Conservation (phyloP, 2,113 vertebrate genomes). For the Sinocyclocheilus grahami region DNA sequence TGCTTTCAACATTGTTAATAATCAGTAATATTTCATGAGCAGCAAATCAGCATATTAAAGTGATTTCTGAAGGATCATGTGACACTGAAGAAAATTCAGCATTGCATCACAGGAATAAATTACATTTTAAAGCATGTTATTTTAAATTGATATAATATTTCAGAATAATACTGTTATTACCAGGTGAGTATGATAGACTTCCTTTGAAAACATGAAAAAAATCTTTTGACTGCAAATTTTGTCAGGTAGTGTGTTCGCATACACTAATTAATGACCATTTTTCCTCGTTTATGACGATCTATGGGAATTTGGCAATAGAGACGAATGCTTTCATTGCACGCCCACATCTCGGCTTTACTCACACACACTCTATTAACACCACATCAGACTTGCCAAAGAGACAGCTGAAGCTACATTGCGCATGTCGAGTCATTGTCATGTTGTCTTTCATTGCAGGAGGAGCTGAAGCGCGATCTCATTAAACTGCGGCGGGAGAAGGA, state of each 20-base stretch:
- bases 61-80: not conserved
- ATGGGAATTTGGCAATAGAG: not conserved
- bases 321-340: not conserved
- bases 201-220: too few relatives aligned
- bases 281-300: not conserved
- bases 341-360: not conserved
- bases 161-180: not conserved
- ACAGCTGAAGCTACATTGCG: not conserved
- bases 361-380: not conserved
- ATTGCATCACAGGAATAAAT: not conserved
- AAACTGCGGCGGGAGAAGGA: slow-evolving; percentile 91
- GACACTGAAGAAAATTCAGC: not conserved
- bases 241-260: not conserved
- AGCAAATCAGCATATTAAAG: not conserved
- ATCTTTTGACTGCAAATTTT: not conserved
- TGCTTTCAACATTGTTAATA: too few relatives aligned
- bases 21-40: not conserved
- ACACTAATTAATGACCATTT: not conserved
- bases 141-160: not conserved
- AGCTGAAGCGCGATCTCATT: slow-evolving; percentile 87
- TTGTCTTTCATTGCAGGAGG: slow-evolving; percentile 80
- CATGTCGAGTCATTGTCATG: not conserved
- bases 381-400: not conserved
- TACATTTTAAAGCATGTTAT: too few relatives aligned
- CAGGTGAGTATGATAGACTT: too few relatives aligned